Evolutionary conservation across 2,113 vertebrate genomes (phyloP).

Genomic region (Sterrhoptilus dennistouni): DNA sequence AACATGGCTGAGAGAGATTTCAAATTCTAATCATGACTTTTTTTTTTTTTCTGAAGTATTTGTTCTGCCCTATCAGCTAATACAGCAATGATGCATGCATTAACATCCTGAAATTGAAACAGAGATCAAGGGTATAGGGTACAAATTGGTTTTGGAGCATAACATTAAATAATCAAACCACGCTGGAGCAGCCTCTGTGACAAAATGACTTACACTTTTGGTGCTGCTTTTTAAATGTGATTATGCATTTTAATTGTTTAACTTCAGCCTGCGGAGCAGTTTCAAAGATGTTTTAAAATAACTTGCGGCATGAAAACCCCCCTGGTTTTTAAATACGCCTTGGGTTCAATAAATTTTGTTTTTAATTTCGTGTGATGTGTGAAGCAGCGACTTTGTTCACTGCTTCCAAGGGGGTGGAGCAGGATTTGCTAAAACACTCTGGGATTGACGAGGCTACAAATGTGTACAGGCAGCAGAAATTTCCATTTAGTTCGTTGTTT

Average conservation of each 20-base stretch:
- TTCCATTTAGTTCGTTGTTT: not conserved
- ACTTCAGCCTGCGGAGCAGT: not conserved
- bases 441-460: not conserved
- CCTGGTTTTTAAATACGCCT: not conserved
- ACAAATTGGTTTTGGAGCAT: constrained; percentile 57
- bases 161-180: constrained; percentile 49
- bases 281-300: constrained; percentile 45
- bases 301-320: not conserved
- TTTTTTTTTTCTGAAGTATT: not conserved
- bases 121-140: constrained; percentile 45
- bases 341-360: not conserved
- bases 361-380: not conserved
- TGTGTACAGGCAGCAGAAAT: not conserved
- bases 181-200: constrained; percentile 43
- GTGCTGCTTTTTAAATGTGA: constrained; percentile 46
- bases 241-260: constrained; percentile 59
- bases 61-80: constrained; percentile 59
- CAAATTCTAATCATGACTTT: constrained; percentile 68
- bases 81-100: constrained; percentile 18
- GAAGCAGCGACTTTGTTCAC: not conserved
- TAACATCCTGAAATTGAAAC: constrained; percentile 49
- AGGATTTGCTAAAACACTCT: not conserved
- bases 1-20: constrained; percentile 77
- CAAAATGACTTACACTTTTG: constrained; percentile 41
- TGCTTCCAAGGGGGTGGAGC: not conserved